phyloP scores from a whole-genome alignment of 1,140 invertebrate species.

The Catajapyx aquilonaris region DNA sequence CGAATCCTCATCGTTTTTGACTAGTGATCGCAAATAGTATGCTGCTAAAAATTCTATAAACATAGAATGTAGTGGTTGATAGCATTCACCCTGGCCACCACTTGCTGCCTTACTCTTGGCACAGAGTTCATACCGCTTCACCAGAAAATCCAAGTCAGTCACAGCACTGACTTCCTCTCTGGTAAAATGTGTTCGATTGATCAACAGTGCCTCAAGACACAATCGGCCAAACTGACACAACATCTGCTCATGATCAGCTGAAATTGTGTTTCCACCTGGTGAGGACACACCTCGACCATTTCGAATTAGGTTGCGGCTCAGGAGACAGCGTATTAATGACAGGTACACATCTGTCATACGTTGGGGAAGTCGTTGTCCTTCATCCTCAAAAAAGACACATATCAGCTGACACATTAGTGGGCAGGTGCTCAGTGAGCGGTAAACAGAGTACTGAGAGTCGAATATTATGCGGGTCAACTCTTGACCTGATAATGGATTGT shows the following conservation, averaged over 20 bases:
- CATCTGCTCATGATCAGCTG: no score
- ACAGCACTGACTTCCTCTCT: conserved; percentile 9
- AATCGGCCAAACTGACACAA: conserved; percentile 12
- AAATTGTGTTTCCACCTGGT: no score
- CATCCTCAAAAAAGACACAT: conserved; percentile 14
- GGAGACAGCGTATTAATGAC: conserved; percentile 6
- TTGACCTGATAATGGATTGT: conserved; percentile 9
- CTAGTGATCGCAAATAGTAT: conserved; percentile 4
- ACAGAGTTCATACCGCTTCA: conserved; percentile 4
- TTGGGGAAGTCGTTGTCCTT: conserved; percentile 7
- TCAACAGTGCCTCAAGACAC: conserved; percentile 11
- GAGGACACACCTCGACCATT: no score
- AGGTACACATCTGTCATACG: conserved; percentile 8
- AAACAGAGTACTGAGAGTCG: conserved; percentile 8
- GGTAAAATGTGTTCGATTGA: conserved; percentile 10
- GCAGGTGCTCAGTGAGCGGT: conserved; percentile 11
- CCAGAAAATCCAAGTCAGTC: conserved; percentile 8
- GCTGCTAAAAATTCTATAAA: conserved; percentile 8
- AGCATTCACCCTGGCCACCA: conserved; percentile 4
- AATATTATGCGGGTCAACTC: conserved; percentile 8
- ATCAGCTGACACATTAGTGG: conserved; percentile 14
- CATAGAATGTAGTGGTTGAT: conserved; percentile 7
- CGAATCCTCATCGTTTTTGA: neutral
- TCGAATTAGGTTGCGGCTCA: conserved; percentile 3
- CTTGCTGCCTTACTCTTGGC: neutral